phyloP scores from a whole-genome alignment of 2,888 invertebrate species.

The Peribatodes rhomboidaria region DNA sequence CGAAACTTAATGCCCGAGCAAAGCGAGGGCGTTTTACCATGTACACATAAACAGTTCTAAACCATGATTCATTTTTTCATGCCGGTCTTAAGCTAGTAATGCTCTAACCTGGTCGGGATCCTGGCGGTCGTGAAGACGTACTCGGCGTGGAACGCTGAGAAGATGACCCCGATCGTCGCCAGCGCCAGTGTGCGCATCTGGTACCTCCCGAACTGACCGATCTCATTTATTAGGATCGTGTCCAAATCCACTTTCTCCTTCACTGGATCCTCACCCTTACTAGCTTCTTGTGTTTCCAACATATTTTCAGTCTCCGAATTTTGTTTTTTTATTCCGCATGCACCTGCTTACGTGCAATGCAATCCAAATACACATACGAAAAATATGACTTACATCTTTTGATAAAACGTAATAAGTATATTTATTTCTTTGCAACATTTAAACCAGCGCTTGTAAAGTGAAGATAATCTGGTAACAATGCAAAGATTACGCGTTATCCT shows the following conservation, averaged over 20 bases:
- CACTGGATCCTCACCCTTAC: not conserved
- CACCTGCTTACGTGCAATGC: not conserved
- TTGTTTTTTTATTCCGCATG: not conserved
- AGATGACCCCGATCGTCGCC: slow-evolving; percentile 60
- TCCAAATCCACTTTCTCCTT: slow-evolving; percentile 63
- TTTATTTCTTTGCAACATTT: not conserved
- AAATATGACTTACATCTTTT: not conserved
- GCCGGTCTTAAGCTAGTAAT: not conserved
- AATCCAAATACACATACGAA: not conserved
- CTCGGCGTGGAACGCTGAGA: slow-evolving; percentile 66
- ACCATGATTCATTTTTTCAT: not conserved
- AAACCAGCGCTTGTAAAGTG: slow-evolving; percentile 1
- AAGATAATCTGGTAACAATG: not conserved
- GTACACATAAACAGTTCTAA: too few relatives aligned
- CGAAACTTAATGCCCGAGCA: too few relatives aligned
- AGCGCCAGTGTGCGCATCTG: slow-evolving; percentile 63
- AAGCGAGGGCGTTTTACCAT: too few relatives aligned
- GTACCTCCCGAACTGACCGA: slow-evolving; percentile 74
- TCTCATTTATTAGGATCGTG: slow-evolving; percentile 67
- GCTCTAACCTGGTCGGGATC: slow-evolving; percentile 67
- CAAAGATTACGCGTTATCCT: slow-evolving; percentile 1
- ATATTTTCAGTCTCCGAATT: not conserved
- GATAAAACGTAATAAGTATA: slow-evolving; percentile 8
- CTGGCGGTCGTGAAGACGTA: slow-evolving; percentile 74
- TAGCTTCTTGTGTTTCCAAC: slow-evolving; percentile 6